These are phyloP conservation scores for Apomyelois bistriatella DNA, from an alignment of 2,888 invertebrate genomes.

Conservation along the genomic window DNA sequence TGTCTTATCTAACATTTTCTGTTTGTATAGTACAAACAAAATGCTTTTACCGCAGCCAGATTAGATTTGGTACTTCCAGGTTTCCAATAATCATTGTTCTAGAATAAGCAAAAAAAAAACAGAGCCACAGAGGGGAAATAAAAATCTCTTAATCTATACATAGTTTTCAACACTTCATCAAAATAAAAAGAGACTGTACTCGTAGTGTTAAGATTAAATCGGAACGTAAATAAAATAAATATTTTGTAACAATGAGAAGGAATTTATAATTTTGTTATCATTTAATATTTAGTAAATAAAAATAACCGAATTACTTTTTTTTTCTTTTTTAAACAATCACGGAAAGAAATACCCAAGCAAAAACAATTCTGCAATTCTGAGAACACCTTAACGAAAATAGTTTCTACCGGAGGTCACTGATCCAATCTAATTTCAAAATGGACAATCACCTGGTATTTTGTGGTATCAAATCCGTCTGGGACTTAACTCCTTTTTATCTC, in stretches of 20 bases:
- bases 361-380: not conserved
- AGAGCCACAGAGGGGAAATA: no score
- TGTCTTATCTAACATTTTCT: not conserved
- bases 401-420: conserved; percentile 16
- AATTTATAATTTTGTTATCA: no score
- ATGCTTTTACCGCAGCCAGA: conserved; percentile 5
- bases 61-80: not conserved
- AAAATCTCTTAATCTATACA: no score
- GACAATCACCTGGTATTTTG: conserved; percentile 12
- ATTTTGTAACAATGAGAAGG: no score
- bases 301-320: no score
- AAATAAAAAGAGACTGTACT: no score
- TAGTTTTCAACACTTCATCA: no score
- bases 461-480: conserved; percentile 20
- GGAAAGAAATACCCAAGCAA: no score
- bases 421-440: conserved; percentile 18
- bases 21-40: conserved; percentile 1
- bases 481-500: conserved; percentile 22
- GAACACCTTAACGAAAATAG: not conserved
- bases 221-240: no score
- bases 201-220: no score
- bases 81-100: not conserved
- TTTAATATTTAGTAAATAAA: no score
- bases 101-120: not conserved
- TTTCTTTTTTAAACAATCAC: no score